These are phyloP conservation scores for Danaus plexippus DNA, from an alignment of 1,140 invertebrate species.

Conservation along the genomic window DNA sequence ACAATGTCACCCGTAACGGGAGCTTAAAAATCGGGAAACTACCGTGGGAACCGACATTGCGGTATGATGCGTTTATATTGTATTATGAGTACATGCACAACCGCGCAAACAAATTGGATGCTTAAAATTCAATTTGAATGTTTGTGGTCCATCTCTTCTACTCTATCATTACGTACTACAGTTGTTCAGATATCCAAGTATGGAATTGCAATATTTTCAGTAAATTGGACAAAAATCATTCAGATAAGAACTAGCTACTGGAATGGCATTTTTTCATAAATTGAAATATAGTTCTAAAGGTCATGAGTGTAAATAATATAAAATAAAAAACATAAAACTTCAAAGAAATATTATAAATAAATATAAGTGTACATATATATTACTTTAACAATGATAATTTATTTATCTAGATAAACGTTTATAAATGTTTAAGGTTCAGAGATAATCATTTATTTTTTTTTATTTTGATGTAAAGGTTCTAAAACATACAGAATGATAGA, in stretches of 20 bases:
- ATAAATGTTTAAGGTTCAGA: too few species aligned
- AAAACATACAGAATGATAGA: too few species aligned
- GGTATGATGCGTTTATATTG: constrained; percentile 24
- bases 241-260: constrained; percentile 27
- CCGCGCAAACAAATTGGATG: constrained; percentile 67
- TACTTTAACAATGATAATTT: too few species aligned
- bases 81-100: constrained; percentile 43
- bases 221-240: constrained; percentile 27
- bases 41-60: constrained; percentile 42
- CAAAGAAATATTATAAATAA: too few species aligned
- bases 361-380: too few species aligned
- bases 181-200: constrained; percentile 47
- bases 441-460: too few species aligned
- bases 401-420: too few species aligned
- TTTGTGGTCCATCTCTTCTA: constrained; percentile 60
- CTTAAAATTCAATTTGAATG: constrained; percentile 71
- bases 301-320: constrained; percentile 22
- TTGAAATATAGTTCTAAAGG: constrained; percentile 32
- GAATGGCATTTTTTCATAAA: constrained; percentile 31
- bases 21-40: constrained; percentile 41
- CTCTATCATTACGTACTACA: constrained; percentile 54
- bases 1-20: constrained; percentile 34
- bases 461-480: too few species aligned
- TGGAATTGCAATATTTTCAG: constrained; percentile 56
- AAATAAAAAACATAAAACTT: too few species aligned